Evolutionary conservation across 53 echinoderm and acorn worm genomes (phyloP).

Genomic region (Henricia sp.): DNA sequence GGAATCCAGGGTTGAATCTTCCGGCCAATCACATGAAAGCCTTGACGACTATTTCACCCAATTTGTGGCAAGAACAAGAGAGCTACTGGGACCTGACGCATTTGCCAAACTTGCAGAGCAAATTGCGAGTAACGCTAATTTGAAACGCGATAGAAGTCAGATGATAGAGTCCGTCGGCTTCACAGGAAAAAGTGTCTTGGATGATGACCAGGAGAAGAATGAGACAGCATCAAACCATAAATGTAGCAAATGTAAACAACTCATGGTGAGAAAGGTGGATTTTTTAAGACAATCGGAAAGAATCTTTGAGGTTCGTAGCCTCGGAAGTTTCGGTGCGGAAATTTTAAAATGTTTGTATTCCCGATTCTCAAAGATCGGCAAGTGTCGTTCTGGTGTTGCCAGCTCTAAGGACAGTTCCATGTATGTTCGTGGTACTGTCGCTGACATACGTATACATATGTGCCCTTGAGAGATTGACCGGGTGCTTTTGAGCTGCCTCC

Average conservation of each 20-base stretch:
- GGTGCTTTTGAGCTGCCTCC: no score
- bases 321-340: no score
- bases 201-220: slow-evolving; percentile 40
- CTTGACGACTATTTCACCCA: background rate
- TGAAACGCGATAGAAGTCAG: slow-evolving; percentile 68
- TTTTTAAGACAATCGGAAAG: no score
- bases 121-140: slow-evolving; percentile 70
- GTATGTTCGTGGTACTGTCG: no score
- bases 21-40: slow-evolving; percentile 46
- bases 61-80: slow-evolving; percentile 20
- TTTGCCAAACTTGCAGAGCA: slow-evolving; percentile 81
- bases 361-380: no score
- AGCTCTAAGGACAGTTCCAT: no score
- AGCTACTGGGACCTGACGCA: slow-evolving; percentile 62
- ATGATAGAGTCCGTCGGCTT: slow-evolving; percentile 51
- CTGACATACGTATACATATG: no score
- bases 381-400: no score
- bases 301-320: no score
- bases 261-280: slow-evolving; percentile 76
- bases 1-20: background rate
- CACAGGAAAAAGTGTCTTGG: slow-evolving; percentile 53
- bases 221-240: slow-evolving; percentile 52
- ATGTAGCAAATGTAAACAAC: slow-evolving; percentile 83
- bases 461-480: no score
- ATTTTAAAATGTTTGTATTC: no score